A percentile compares a stretch with the other conserved stretches of the same genome.
Conservation (phyloP, 2,113 vertebrate genomes). For the Melanostigma gelatinosum region DNA sequence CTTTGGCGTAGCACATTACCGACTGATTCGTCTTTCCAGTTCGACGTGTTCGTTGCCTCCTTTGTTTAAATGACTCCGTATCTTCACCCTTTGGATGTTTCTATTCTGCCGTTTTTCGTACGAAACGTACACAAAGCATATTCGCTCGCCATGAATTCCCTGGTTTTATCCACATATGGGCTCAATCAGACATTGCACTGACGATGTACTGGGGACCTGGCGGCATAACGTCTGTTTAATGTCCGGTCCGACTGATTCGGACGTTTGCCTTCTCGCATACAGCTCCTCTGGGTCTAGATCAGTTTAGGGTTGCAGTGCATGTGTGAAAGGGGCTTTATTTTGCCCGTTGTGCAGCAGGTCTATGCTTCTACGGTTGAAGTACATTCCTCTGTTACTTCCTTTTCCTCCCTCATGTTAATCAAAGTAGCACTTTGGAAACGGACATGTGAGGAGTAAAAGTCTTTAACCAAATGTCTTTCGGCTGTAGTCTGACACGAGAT, state of each 20-base stretch:
- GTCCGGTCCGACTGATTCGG: not conserved
- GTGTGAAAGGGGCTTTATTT: constrained; percentile 5
- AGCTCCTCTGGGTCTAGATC: not conserved
- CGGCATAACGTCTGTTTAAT: not conserved
- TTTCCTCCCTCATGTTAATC: constrained; percentile 29
- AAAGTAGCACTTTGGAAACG: constrained; percentile 26
- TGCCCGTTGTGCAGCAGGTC: constrained; percentile 13
- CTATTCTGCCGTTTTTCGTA: no score
- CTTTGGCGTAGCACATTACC: no score
- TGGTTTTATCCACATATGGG: not conserved
- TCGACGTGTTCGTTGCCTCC: no score
- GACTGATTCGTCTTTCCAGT: no score
- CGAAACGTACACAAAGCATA: no score
- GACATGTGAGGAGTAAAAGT: constrained; percentile 5
- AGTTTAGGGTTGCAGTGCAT: not conserved
- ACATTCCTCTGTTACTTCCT: constrained; percentile 24
- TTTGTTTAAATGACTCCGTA: no score
- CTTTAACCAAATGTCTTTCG: constrained; percentile 22
- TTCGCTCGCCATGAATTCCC: no score
- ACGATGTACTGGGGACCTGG: not conserved
- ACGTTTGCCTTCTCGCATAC: not conserved
- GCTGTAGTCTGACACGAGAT: constrained; percentile 31
- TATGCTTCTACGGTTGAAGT: not conserved
- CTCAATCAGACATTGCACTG: not conserved
- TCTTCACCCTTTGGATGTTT: no score